Evolutionary conservation across 2,113 vertebrate species (phyloP), one percentile per base, ranked within the genome.

Genomic region (Engraulis encrasicolus): DNA sequence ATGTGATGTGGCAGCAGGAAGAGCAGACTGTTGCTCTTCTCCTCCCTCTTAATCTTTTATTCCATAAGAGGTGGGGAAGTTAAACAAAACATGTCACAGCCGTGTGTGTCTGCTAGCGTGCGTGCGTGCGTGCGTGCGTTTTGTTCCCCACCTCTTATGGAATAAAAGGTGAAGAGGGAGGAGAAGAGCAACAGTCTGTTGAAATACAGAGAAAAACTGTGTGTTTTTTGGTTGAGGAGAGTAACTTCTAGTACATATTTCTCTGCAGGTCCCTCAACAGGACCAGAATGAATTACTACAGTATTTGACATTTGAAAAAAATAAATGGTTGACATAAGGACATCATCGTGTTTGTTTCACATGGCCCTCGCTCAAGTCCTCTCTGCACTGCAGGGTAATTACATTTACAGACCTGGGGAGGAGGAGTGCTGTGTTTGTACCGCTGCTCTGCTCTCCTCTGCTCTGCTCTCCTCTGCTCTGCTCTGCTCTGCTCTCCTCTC

Each of bases 301-400:
- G n/a, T 5, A 78, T 1, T 61, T 83, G 48, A 61, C 20, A 86
- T 66, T 58, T 45, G 78, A 79, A 83, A n/a, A n/a, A n/a, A n/a
- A n/a, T n/a, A n/a, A 86, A 81, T 83, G 80, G 36, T n/a, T 66
- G 77, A 50, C 37, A 77, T 77, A 77, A 49, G 50, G 38, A 48
- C 49, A 74, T 0, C 9, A 45, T 17, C 50, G 23, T 66, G 61
- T 85, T 83, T 83, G 81, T 80, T 82, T 78, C 74, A 84, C 19
- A 45, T 81, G 85, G 77, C 79, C 38, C 45, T 71, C 7, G 84
- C 86, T 90, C 85, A 87, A 86, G 85, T 82, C 66, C 66, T 86
- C 79, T n/a, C n/a, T n/a, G n/a, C n/a, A n/a, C n/a, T 86, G 83
- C 87, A 83, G 81, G 66, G 88, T 91, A 87, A 93, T 92, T 89